Conservation (phyloP, 64 coral and sea anemone genomes). For the Montipora efflorescens region DNA sequence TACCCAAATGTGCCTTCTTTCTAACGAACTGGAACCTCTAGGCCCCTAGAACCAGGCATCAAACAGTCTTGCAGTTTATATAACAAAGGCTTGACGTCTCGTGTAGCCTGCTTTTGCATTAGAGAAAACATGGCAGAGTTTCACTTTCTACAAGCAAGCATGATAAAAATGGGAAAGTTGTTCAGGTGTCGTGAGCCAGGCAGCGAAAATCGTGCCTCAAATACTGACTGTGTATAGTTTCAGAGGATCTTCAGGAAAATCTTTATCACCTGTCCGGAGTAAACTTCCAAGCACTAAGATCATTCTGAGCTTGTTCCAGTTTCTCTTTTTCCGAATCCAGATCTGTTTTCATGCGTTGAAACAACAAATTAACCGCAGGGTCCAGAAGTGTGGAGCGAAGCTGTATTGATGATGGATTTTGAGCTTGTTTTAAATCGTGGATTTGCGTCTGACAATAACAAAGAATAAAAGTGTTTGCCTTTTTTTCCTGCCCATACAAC, state of each 20-base stretch:
- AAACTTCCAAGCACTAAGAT: constrained; percentile 98
- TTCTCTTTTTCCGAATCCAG: constrained; percentile 99
- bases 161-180: no score
- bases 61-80: no score
- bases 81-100: no score
- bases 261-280: constrained; percentile 94
- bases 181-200: no score
- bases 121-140: no score
- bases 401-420: constrained; percentile 94
- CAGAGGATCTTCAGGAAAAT: not conserved
- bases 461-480: constrained; percentile 43
- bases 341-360: constrained; percentile 99
- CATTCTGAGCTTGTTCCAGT: constrained; percentile 98
- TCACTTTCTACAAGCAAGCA: no score
- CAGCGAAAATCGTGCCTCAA: no score
- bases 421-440: constrained; percentile 99
- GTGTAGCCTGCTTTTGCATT: no score
- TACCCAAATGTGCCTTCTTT: no score
- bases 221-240: not conserved
- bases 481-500: no score
- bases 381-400: constrained; percentile 95
- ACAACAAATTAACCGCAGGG: constrained; percentile 97
- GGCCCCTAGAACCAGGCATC: no score
- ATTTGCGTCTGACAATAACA: constrained; percentile 91
- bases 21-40: no score